Conservation (phyloP, 2,888 invertebrate species). For the Lasius fuliginosus region DNA sequence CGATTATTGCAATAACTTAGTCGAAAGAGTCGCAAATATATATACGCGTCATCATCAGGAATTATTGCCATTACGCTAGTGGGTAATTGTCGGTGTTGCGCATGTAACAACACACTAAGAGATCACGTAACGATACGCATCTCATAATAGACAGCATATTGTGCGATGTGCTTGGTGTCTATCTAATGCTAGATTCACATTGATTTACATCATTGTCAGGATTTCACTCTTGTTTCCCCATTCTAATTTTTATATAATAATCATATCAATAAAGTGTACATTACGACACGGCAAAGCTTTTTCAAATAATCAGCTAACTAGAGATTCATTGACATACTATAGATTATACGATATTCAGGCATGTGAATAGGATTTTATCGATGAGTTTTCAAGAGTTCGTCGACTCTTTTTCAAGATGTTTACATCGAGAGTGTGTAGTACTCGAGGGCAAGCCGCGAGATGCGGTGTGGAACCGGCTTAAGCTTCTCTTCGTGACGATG, state of each 20-base stretch:
- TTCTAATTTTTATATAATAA: neutral
- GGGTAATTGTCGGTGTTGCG: constrained; percentile 68
- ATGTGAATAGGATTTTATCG: neutral
- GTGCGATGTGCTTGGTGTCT: neutral
- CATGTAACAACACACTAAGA: constrained; percentile 63
- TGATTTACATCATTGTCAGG: neutral
- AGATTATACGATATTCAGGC: neutral
- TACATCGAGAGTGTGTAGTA: neutral
- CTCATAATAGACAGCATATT: constrained; percentile 62
- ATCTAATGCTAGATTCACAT: constrained; percentile 26
- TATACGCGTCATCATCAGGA: constrained; percentile 41
- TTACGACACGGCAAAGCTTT: neutral
- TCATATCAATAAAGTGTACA: neutral
- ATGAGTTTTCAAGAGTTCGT: neutral
- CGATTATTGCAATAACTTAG: constrained; percentile 41
- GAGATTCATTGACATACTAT: neutral
- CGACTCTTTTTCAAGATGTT: neutral
- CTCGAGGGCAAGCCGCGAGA: constrained; percentile 8
- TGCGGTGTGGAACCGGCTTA: constrained; percentile 65
- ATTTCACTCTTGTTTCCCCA: constrained; percentile 1
- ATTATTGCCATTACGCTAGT: constrained; percentile 58
- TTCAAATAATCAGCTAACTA: neutral
- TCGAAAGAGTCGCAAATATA: constrained; percentile 24
- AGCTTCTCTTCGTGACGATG: constrained; percentile 76
- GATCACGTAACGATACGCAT: constrained; percentile 69